These are phyloP conservation scores for Leptodirus hochenwartii DNA, from an alignment of 2,888 invertebrate genomes.

Conservation along the genomic window DNA sequence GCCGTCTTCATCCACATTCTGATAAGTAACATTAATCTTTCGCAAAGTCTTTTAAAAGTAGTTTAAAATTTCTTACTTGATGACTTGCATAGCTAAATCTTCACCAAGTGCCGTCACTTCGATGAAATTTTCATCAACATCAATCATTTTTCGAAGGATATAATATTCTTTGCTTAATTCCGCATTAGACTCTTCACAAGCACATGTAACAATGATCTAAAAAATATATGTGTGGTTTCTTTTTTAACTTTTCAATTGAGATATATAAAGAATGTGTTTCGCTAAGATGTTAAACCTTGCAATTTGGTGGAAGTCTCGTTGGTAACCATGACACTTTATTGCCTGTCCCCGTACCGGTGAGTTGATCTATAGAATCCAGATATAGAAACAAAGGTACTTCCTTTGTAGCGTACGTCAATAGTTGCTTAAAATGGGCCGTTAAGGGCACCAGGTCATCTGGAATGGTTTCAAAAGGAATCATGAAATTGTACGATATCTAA, in stretches of 20 bases:
- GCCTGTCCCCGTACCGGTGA: conserved; percentile 85
- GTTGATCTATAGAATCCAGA: conserved; percentile 91
- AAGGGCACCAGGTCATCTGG: conserved; percentile 92
- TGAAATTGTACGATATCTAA: conserved; percentile 80
- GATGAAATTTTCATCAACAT: conserved; percentile 72
- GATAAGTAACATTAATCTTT: neutral
- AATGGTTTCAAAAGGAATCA: conserved; percentile 79
- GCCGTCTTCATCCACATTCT: conserved; percentile 88
- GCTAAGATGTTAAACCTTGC: conserved; percentile 43
- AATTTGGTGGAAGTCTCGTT: conserved; percentile 69
- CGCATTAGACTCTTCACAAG: conserved; percentile 70
- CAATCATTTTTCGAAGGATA: conserved; percentile 71
- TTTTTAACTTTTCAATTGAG: neutral
- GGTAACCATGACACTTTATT: conserved; percentile 96
- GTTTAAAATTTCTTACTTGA: conserved; percentile 35
- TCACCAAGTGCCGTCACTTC: conserved; percentile 83
- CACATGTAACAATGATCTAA: conserved; percentile 79
- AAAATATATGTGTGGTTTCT: conserved; percentile 3
- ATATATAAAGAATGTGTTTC: conserved; percentile 1
- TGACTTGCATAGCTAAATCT: conserved; percentile 83
- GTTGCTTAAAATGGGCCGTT: conserved; percentile 89
- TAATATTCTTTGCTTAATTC: conserved; percentile 78
- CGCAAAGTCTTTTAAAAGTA: neutral
- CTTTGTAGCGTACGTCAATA: conserved; percentile 62
- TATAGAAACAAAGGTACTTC: conserved; percentile 81